Evolutionary conservation across 1,140 invertebrate genomes (phyloP), one percentile per base, ranked within the genome.

Genomic region (Adelges cooleyi): DNA sequence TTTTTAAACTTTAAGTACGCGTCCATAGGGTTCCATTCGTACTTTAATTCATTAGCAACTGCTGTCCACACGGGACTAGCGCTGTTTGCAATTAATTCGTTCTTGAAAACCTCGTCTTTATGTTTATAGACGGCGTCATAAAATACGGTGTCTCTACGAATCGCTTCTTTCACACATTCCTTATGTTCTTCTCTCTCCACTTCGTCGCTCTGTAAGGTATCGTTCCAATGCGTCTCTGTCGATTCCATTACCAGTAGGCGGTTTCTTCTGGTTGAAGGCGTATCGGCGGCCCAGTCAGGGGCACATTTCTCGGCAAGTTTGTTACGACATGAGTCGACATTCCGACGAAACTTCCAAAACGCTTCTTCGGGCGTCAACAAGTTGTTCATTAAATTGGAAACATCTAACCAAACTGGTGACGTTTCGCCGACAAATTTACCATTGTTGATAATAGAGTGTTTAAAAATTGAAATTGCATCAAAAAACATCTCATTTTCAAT

Each of bases 331-430:
- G 17, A 48, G 22, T 48, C 56, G 10, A 46, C 25, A 11, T 62
- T 62, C 46, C 20, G 56, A 22, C 40, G 56, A 62, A 62, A 62
- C 13, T 48, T 62, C 40, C 40, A 44, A 62, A 62, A 62, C 9
- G 56, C 56, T 48, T 62, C 56, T 15, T 62, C 13, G 0, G 56
- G 56, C 18, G 40, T n/a, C 0, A 62, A 17, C 29, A 62, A 62
- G 27, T 62, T 62, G 2, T 62, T 46, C 56, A 62, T 62, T 48
- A 62, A 29, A 22, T 62, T 62, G 20, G 56, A 62, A 20, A 62
- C 56, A n/a, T 62, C 56, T n/a, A 62, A 48, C 56, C 56, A 62
- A 29, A 62, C 56, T n/a, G 56, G 56, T 29, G 38, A 46, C 15
- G 22, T 27, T 11, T 33, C 56, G 6, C 17, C 18, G 33, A 42